phyloP scores from a whole-genome alignment of 2,113 vertebrate species.

The Heloderma charlesbogerti region DNA sequence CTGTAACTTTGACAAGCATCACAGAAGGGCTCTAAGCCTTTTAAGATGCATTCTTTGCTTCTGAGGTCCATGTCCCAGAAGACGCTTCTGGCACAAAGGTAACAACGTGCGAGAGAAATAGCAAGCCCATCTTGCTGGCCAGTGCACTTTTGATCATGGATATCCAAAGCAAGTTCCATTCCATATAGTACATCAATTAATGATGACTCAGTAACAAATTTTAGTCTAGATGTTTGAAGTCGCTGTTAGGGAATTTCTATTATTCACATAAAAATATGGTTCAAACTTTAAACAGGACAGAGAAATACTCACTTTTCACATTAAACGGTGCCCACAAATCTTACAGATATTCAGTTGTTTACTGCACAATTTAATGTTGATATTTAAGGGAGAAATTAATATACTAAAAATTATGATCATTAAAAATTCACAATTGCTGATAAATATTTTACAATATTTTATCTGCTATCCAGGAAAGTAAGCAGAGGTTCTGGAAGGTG shows the following conservation, averaged over 20 bases:
- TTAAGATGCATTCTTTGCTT: not conserved
- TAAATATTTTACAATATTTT: not conserved
- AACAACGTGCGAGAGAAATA: not conserved
- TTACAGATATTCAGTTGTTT: not conserved
- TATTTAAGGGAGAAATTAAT: not conserved
- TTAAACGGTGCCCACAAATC: not conserved
- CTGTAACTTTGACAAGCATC: not conserved
- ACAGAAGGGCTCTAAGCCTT: not conserved
- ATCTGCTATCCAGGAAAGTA: conserved; percentile 86
- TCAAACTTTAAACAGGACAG: not conserved
- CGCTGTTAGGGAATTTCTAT: not conserved
- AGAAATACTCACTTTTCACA: not conserved
- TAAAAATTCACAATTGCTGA: accelerated
- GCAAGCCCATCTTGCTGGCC: not conserved
- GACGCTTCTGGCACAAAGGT: not conserved
- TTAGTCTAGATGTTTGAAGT: not conserved
- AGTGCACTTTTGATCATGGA: not conserved
- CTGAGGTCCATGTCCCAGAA: not conserved
- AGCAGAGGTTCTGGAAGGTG: conserved; percentile 76
- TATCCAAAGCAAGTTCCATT: not conserved
- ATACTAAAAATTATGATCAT: not conserved
- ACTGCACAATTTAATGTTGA: conserved; percentile 16
- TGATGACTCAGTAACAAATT: not conserved
- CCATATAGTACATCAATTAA: not conserved
- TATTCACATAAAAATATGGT: not conserved